Evolutionary conservation across 2,888 invertebrate species (phyloP), one percentile per base, ranked within the genome.

Genomic region (Ashinkailepas kermadecensis): DNA sequence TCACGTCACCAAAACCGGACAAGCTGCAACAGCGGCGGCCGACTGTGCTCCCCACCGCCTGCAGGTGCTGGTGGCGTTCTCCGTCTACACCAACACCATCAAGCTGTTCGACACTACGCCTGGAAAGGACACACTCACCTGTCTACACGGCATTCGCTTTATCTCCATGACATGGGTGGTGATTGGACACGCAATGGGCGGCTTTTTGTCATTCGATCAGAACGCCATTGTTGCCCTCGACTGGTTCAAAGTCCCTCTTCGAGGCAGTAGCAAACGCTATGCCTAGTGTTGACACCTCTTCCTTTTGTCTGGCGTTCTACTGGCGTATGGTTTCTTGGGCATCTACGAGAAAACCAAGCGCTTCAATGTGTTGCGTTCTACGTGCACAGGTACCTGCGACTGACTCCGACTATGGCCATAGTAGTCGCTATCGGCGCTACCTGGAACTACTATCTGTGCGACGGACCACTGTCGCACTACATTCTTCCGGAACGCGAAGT

Each of bases 41-140:
- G 39, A 11, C 15, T 9, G 15, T 15, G 0, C 25, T 80, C 18
- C 54, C 23, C 67, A 80, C 80, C 54, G 12, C 18, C 80, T 78
- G 58, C 54, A 56, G 39, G 80, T 62, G n/a, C 83, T 88, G 84
- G 89, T 90, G 85, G 89, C 91, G 0, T 93, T 94, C 87, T 93
- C 93, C 0, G 87, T 93, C 15, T 91, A 91, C 86, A 90, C 90
- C 82, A 92, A 92, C 39, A 85, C 91, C 13, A 87, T 87, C 81
- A 90, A 90, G 86, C 88, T 93, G 83, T 86, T 91, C 39, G 21
- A 90, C 62, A 70, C 58, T 3, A 25, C n/a, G 7, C 21, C 58
- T 11, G 23, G 54, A 6, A 11, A 11, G 13, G 70, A 54, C n/a
- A 78, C 74, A 11, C 80, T 82, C 10, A 81, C 82, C 1, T 83